phyloP scores from a whole-genome alignment of 64 coral and sea anemone species.

The Montipora capricornis region DNA sequence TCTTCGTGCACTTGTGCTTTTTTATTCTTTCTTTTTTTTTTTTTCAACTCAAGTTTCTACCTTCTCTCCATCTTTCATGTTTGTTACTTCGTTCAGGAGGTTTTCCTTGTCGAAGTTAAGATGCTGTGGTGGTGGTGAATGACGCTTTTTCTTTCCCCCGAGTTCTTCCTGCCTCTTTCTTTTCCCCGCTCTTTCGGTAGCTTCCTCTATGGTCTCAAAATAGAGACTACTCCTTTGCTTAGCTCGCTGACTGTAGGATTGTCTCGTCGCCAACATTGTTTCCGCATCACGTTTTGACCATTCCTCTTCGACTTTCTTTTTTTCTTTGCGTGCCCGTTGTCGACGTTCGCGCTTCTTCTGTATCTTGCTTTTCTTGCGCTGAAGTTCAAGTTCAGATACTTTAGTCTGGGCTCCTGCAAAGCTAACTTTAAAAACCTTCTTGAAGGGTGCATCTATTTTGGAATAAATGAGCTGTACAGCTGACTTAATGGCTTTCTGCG shows the following conservation, averaged over 20 bases:
- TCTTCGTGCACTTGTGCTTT: no score
- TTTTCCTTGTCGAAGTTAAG: slow-evolving; percentile 15
- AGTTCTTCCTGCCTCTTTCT: slow-evolving; percentile 11
- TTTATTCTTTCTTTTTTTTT: neutral
- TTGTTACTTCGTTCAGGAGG: slow-evolving; percentile 20
- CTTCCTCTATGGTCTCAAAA: slow-evolving; percentile 4
- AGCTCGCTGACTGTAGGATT: neutral
- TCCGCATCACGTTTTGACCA: slow-evolving; percentile 10
- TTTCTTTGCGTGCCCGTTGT: neutral
- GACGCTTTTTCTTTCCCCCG: neutral
- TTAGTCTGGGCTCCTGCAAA: slow-evolving; percentile 10
- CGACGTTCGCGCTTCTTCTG: neutral
- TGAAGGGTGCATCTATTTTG: neutral
- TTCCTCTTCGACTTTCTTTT: neutral
- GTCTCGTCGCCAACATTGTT: slow-evolving; percentile 12
- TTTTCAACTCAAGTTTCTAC: neutral
- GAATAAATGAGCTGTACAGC: slow-evolving; percentile 24
- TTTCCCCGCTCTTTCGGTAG: neutral
- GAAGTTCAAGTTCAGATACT: neutral
- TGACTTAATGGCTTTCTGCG: neutral
- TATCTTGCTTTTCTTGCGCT: neutral
- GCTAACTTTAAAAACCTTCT: slow-evolving; percentile 11
- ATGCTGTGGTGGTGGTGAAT: slow-evolving; percentile 35
- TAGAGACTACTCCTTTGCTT: neutral
- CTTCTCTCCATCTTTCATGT: slow-evolving; percentile 35